phyloP scores from a whole-genome alignment of 2,888 invertebrate species.

The Panorpa germanica region DNA sequence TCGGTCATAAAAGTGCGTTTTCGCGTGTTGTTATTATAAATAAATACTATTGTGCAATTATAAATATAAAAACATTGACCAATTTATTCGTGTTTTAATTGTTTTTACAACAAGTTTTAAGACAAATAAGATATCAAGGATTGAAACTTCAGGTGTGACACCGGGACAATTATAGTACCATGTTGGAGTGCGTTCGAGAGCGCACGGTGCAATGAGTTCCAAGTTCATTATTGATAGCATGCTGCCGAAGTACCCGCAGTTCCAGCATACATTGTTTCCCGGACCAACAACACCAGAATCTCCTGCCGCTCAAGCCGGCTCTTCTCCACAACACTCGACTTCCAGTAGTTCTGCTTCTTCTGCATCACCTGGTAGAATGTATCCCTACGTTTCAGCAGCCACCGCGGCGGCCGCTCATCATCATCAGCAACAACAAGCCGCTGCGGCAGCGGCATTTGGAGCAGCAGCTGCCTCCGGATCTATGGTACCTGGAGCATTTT shows the following conservation, averaged over 20 bases:
- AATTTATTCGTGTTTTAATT: too few species aligned
- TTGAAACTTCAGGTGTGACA: too few species aligned
- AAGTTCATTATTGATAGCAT: constrained; percentile 96
- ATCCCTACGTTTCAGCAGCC: constrained; percentile 82
- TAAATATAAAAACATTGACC: too few species aligned
- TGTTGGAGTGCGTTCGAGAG: too few species aligned
- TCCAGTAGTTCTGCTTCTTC: constrained; percentile 38
- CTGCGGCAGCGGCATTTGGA: constrained; percentile 44
- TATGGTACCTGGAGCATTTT: too few species aligned
- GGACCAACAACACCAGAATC: constrained; percentile 41
- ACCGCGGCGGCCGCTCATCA: too few species aligned
- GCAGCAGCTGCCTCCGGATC: constrained; percentile 39
- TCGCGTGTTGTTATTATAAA: too few species aligned
- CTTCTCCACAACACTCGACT: constrained; percentile 37
- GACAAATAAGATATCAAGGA: too few species aligned
- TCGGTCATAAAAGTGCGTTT: too few species aligned
- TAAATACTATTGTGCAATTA: too few species aligned
- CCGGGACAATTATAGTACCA: too few species aligned
- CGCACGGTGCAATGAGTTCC: constrained; percentile 89
- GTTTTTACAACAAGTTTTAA: too few species aligned
- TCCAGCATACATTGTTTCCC: constrained; percentile 45
- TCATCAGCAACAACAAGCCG: constrained; percentile 48
- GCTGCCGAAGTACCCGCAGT: constrained; percentile 84
- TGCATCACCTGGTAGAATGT: constrained; percentile 64
- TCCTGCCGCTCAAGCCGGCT: constrained; percentile 45